phyloP scores from a whole-genome alignment of 2,888 invertebrate genomes.

The Onchidella celtica region DNA sequence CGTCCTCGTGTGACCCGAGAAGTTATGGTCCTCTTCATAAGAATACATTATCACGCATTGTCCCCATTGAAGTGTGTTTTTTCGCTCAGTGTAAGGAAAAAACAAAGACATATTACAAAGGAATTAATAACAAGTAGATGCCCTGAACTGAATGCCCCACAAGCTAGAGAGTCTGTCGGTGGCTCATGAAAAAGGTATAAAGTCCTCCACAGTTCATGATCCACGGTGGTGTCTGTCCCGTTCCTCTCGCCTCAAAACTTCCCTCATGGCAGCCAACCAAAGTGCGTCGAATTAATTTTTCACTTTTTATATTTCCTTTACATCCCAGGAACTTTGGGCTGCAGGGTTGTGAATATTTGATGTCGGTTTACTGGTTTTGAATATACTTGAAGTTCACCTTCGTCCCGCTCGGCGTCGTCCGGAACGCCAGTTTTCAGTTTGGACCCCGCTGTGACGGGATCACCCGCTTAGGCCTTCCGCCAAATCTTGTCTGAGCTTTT shows the following conservation, averaged over 20 bases:
- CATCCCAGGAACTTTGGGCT: background rate
- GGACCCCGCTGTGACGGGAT: background rate
- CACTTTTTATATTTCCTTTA: background rate
- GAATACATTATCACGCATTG: too few relatives aligned
- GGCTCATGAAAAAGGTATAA: background rate
- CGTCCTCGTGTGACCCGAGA: too few relatives aligned
- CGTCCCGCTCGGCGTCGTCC: background rate
- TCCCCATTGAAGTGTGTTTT: too few relatives aligned
- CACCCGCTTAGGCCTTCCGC: background rate
- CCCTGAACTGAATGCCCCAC: background rate
- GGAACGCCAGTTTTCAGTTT: background rate
- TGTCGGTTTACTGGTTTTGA: background rate
- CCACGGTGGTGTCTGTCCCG: background rate
- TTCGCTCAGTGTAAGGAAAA: too few relatives aligned
- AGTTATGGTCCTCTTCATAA: too few relatives aligned
- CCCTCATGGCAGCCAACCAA: background rate
- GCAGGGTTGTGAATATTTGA: background rate
- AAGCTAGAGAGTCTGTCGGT: background rate
- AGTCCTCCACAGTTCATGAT: background rate
- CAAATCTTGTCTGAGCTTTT: background rate
- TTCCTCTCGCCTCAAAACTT: background rate
- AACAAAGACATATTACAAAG: too few relatives aligned
- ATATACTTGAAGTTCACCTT: background rate
- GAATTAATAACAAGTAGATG: too few relatives aligned
- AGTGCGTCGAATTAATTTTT: background rate